Evolutionary conservation across 2,113 vertebrate species (phyloP).

Genomic region (Callithrix jacchus): DNA sequence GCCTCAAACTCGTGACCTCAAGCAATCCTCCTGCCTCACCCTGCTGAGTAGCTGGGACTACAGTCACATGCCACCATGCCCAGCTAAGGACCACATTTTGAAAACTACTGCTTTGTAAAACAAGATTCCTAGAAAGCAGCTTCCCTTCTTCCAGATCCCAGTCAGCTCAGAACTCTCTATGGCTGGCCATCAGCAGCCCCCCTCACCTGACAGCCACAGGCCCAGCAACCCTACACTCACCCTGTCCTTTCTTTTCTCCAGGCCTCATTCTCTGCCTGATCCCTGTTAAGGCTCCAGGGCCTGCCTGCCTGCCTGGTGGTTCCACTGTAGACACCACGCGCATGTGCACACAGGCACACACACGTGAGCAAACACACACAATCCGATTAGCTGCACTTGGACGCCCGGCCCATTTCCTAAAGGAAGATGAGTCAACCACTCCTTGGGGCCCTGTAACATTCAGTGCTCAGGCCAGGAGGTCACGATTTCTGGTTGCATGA

Average conservation of each 20-base stretch:
- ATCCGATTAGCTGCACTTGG: constrained; percentile 36
- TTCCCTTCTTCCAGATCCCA: background rate
- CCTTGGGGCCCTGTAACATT: background rate
- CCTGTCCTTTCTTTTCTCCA: background rate
- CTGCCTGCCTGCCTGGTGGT: background rate
- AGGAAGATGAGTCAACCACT: constrained; percentile 51
- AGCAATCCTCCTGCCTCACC: background rate
- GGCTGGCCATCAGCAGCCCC: background rate
- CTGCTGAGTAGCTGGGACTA: background rate
- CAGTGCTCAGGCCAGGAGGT: constrained; percentile 52
- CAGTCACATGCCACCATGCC: background rate
- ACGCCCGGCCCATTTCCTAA: constrained; percentile 31
- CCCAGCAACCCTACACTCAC: background rate
- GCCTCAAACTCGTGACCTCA: background rate
- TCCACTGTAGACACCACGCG: background rate
- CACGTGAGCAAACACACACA: background rate
- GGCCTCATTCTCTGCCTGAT: background rate
- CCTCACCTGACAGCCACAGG: background rate
- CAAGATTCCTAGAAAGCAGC: background rate
- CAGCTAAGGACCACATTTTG: background rate
- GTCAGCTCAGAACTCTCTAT: background rate
- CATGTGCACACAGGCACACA: too few species aligned
- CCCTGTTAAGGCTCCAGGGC: background rate
- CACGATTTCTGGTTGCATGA: constrained; percentile 35
- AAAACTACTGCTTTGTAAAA: background rate